These are phyloP conservation scores for Fragum fragum DNA, from an alignment of 2,888 invertebrate species.

Conservation along the genomic window DNA sequence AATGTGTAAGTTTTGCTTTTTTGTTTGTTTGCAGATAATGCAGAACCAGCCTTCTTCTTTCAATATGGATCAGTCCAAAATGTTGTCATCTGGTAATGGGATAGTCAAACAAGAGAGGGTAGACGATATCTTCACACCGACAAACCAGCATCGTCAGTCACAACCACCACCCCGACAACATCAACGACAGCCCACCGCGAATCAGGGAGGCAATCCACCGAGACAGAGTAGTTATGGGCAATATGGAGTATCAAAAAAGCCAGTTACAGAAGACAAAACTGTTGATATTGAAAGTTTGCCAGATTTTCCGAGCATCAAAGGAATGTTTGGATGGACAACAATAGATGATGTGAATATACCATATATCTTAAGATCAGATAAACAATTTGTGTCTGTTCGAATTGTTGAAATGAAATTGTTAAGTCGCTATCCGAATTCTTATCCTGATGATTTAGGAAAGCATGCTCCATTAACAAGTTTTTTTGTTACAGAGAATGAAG, in stretches of 20 bases:
- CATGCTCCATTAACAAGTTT: slow-evolving; percentile 96
- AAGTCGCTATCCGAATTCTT: slow-evolving; percentile 83
- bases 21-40: slow-evolving; percentile 61
- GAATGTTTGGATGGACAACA: slow-evolving; percentile 95
- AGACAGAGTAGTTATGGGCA: not conserved
- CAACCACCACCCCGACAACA: slow-evolving; percentile 27
- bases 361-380: slow-evolving; percentile 93
- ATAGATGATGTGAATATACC: slow-evolving; percentile 92
- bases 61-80: too few species aligned
- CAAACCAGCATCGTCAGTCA: slow-evolving; percentile 38
- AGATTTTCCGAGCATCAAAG: slow-evolving; percentile 87
- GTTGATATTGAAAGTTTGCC: slow-evolving; percentile 72
- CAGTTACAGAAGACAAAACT: not conserved
- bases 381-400: slow-evolving; percentile 96
- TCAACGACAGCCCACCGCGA: not conserved
- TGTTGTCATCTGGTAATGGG: too few species aligned
- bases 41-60: slow-evolving; percentile 49
- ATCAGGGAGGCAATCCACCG: not conserved
- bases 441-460: slow-evolving; percentile 94
- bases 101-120: slow-evolving; percentile 69
- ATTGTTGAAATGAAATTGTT: slow-evolving; percentile 96
- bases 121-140: slow-evolving; percentile 54
- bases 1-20: too few species aligned
- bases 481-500: slow-evolving; percentile 96
- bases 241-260: slow-evolving; percentile 15